Conservation (phyloP, 30 jellyfish, hydroid and myxozoan genomes). For the Aurelia aurita region DNA sequence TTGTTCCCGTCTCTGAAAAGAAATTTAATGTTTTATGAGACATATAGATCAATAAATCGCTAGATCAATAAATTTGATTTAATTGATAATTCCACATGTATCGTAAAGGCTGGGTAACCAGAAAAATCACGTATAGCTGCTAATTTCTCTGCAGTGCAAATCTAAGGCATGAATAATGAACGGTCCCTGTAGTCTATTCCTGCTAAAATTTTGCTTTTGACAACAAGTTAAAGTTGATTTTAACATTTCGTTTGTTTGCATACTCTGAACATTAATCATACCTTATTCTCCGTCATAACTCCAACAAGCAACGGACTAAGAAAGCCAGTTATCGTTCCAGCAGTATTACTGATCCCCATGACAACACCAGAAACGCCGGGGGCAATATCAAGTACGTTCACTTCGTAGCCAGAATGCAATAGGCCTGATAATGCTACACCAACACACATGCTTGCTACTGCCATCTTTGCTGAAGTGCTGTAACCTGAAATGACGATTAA, state of each 20-base stretch:
- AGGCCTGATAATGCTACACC: conserved; percentile 98
- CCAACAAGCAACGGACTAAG: conserved; percentile 96
- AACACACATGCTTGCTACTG: conserved; percentile 96
- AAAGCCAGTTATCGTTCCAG: conserved; percentile 97
- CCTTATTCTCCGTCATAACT: conserved; percentile 95
- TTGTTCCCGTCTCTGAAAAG: conserved; percentile 85
- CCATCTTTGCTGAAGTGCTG: conserved; percentile 82
- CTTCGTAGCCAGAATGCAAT: conserved; percentile 97
- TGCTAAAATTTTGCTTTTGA: no score
- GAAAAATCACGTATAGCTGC: no score
- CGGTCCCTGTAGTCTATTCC: no score
- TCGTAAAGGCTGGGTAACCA: no score
- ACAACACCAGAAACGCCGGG: conserved; percentile 96
- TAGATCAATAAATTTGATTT: no score
- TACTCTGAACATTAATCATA: conserved; percentile 11
- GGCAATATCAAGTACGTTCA: conserved; percentile 92
- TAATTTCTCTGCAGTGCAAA: no score
- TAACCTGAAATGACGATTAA: conserved; percentile 94
- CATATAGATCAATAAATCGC: no score
- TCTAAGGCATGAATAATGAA: no score
- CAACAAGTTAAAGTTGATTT: no score
- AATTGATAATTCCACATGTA: no score
- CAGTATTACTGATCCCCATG: conserved; percentile 97
- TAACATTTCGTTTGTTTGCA: no score
- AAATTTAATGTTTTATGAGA: no score